Base-by-base conservation (phyloP, 2,888 invertebrate species). In the Andrena flavipes region DNA sequence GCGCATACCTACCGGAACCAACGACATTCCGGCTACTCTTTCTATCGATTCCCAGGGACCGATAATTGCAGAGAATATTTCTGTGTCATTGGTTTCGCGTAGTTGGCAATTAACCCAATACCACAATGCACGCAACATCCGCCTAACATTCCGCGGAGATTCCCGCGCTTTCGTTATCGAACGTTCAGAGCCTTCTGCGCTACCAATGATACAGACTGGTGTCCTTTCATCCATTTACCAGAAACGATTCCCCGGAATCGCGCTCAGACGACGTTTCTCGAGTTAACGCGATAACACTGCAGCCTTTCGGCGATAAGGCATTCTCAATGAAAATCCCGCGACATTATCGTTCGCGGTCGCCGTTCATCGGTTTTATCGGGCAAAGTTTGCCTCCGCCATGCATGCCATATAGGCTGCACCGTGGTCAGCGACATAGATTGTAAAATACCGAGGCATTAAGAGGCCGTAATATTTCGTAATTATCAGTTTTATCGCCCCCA, bases 391-490 rank as follows among this genome's bases (percentile, higher is more conserved):
- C 62, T 16, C 49, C 56, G 56, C 56, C 60, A 26, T 51, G 29
- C 70, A 30, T 23, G 68, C 60, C 13, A 23, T 23, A 26, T 26
- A 30, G 20, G 26, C 56, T 54, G 54, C 73, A 59, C 63, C 29
- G 67, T 49, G 42, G 13, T 33, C 62, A 30, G 54, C 67, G 72
- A 76, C 82, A 33, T 23, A 59, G 74, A 80, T 84, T 79, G 81
- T 76, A 76, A 85, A 87, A 74, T 80, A 85, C 70, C 42, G 60
- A 5, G 49, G 60, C 71, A 85, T 85, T 87, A 87, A n/a, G 49
- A 20, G 73, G 33, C 76, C 69, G 81, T 74, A 85, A 87, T 87
- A 85, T 82, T 85, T 84, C 60, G 69, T 82, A 87, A 87, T 87
- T 87, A 85, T 87, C 85, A 82, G 74, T 76, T 84, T 78, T 84